These are phyloP conservation scores for Microplitis manilae DNA, from an alignment of 2,888 invertebrate species.

Conservation along the genomic window DNA sequence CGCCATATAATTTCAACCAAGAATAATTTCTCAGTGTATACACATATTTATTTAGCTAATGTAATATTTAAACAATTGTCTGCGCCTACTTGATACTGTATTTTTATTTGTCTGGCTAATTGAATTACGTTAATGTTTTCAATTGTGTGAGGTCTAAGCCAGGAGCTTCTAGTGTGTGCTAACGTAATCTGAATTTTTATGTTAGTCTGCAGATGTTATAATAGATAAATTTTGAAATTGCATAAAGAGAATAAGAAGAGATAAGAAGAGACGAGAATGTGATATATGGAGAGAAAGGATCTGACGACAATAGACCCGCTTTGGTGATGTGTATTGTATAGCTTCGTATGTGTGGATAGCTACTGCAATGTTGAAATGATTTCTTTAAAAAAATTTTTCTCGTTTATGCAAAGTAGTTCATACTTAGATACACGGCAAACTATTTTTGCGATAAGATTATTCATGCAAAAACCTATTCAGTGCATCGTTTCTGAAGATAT, in stretches of 20 bases:
- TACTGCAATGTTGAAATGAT: neutral
- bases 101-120: neutral
- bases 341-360: neutral
- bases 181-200: neutral
- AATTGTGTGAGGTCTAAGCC: neutral
- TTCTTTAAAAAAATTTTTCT: neutral
- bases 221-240: neutral
- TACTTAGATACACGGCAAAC: neutral
- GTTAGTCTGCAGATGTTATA: neutral
- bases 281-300: neutral
- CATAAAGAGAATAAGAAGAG: neutral
- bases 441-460: neutral
- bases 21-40: neutral
- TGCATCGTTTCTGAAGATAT: neutral
- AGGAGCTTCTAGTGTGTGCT: no score
- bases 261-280: neutral
- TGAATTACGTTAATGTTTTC: neutral
- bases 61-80: neutral
- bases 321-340: neutral
- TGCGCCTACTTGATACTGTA: neutral
- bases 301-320: neutral
- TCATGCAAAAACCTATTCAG: no score
- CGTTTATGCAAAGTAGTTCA: neutral
- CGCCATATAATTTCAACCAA: no score
- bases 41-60: neutral